These are phyloP conservation scores for Catharus fuscescens DNA, from an alignment of 2,113 vertebrate genomes.

Conservation along the genomic window DNA sequence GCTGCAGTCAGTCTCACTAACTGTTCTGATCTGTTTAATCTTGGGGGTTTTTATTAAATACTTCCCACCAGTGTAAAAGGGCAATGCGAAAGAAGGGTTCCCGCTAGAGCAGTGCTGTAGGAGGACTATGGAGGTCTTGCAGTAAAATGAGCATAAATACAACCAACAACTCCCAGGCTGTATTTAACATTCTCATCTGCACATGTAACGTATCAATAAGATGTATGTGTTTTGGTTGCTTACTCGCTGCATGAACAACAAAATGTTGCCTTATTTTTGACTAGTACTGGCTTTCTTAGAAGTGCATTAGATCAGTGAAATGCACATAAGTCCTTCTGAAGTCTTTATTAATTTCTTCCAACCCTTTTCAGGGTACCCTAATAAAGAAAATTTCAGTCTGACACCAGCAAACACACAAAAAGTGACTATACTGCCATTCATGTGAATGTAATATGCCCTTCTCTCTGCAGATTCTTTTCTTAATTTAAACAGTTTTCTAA, in stretches of 20 bases:
- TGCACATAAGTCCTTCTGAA: background rate
- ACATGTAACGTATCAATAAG: background rate
- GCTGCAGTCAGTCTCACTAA: background rate
- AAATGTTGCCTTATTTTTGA: background rate
- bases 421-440: background rate
- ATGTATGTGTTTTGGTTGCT: background rate
- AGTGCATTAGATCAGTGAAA: background rate
- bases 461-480: background rate
- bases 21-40: background rate
- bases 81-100: background rate
- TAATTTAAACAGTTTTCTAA: slow-evolving; percentile 49
- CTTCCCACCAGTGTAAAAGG: background rate
- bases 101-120: background rate
- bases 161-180: background rate
- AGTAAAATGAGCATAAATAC: background rate
- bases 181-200: background rate
- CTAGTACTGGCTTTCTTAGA: background rate
- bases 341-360: background rate
- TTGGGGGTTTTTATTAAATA: background rate
- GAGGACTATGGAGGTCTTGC: background rate
- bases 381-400: background rate
- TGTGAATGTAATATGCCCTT: background rate
- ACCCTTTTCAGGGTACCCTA: background rate
- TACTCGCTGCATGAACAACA: background rate
- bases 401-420: background rate